A percentile compares a stretch with the other conserved stretches of the same genome.
These are phyloP conservation scores for Philotrypesis tridentata DNA, from an alignment of 1,140 invertebrate species.

Conservation along the genomic window DNA sequence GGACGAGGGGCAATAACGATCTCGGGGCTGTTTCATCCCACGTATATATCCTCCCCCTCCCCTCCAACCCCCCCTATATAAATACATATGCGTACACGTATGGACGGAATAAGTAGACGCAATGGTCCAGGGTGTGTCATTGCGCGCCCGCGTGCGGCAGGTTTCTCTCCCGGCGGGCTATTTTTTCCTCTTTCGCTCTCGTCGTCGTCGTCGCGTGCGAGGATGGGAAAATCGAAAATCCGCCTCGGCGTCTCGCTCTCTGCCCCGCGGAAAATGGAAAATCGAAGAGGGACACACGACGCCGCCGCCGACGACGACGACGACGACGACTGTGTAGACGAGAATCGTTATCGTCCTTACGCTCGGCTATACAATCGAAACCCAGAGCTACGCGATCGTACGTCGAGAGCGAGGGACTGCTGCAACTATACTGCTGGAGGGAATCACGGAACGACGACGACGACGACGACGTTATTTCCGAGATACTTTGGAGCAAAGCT, in stretches of 20 bases:
- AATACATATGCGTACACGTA: neutral
- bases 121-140: neutral
- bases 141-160: too few relatives aligned
- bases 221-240: too few relatives aligned
- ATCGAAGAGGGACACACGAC: slow-evolving; percentile 51
- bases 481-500: neutral
- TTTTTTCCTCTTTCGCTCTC: too few relatives aligned
- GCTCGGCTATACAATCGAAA: neutral
- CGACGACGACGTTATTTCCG: neutral
- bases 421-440: too few relatives aligned
- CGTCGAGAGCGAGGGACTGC: neutral
- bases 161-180: too few relatives aligned
- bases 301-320: too few relatives aligned
- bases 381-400: neutral
- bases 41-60: too few relatives aligned
- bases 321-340: too few relatives aligned
- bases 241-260: too few relatives aligned
- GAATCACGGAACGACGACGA: slow-evolving; percentile 17
- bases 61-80: neutral
- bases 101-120: neutral
- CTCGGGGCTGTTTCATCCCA: neutral
- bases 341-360: slow-evolving; percentile 33
- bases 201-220: too few relatives aligned
- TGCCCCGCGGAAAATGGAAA: slow-evolving; percentile 22
- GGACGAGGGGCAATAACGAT: slow-evolving; percentile 6